These are phyloP conservation scores for Nemapogon koenigi DNA, from an alignment of 2,888 invertebrate species.

Conservation along the genomic window DNA sequence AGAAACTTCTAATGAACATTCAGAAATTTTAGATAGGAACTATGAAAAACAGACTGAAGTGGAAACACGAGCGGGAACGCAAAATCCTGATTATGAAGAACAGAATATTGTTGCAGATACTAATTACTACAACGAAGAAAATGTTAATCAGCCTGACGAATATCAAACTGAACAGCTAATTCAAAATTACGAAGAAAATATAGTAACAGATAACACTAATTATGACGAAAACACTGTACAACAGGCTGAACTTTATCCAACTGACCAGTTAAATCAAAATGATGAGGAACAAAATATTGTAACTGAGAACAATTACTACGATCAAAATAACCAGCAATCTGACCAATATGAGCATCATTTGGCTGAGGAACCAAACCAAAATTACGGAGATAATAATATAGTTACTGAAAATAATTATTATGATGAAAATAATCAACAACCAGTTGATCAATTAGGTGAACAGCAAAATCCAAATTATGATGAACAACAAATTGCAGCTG, in stretches of 20 bases:
- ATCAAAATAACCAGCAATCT: conserved; percentile 23
- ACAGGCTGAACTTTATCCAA: conserved; percentile 14
- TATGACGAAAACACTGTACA: conserved; percentile 17
- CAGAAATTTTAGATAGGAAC: too few species aligned
- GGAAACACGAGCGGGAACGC: too few species aligned
- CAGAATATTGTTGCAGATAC: too few species aligned
- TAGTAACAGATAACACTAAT: too few species aligned
- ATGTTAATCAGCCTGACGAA: too few species aligned
- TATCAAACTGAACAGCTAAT: too few species aligned
- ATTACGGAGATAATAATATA: neutral
- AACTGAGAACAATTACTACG: conserved; percentile 12
- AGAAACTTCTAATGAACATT: too few species aligned
- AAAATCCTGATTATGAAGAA: too few species aligned
- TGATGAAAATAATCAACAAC: conserved; percentile 18
- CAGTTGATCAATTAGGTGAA: conserved; percentile 18
- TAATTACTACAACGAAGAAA: too few species aligned
- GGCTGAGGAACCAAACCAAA: neutral
- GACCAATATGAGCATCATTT: conserved; percentile 16
- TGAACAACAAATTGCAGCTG: too few species aligned
- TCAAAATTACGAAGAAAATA: too few species aligned
- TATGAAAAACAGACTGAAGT: too few species aligned
- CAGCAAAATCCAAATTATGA: conserved; percentile 19
- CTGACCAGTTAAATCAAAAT: conserved; percentile 13
- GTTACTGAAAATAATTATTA: neutral
- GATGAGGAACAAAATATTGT: neutral